A percentile compares a stretch with the other conserved stretches of the same genome.
Evolutionary conservation across 2,113 vertebrate genomes (phyloP).

Genomic region (Paralichthys olivaceus): DNA sequence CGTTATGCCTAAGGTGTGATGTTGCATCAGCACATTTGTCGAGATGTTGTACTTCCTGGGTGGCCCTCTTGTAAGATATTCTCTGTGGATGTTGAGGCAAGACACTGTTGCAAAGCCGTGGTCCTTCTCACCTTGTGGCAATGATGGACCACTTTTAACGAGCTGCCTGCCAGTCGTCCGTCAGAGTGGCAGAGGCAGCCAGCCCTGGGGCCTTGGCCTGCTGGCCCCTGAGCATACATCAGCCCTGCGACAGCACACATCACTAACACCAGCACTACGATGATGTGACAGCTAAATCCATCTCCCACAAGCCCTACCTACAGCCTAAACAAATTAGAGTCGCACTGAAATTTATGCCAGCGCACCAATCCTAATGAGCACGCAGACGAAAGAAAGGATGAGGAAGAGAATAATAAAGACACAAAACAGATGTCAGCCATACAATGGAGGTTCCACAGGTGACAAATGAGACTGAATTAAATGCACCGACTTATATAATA

Average conservation of each 20-base stretch:
- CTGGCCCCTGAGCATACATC: slow-evolving; percentile 78
- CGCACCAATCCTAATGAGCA: slow-evolving; percentile 71
- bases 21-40: slow-evolving; percentile 39
- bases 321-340: slow-evolving; percentile 73
- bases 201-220: slow-evolving; percentile 71
- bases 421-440: slow-evolving; percentile 35
- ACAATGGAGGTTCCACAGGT: slow-evolving; percentile 29
- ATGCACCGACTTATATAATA: not conserved
- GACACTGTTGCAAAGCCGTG: slow-evolving; percentile 41
- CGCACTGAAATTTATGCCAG: slow-evolving; percentile 65
- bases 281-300: slow-evolving; percentile 77
- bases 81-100: slow-evolving; percentile 48
- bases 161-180: slow-evolving; percentile 73
- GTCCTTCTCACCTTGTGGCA: slow-evolving; percentile 60
- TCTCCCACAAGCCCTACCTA: slow-evolving; percentile 74
- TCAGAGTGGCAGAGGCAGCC: slow-evolving; percentile 68
- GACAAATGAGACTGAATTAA: slow-evolving; percentile 22
- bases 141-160: slow-evolving; percentile 72
- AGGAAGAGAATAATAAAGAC: slow-evolving; percentile 56
- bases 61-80: slow-evolving; percentile 38
- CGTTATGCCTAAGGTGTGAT: not conserved
- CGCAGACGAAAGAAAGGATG: slow-evolving; percentile 22
- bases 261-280: slow-evolving; percentile 67
- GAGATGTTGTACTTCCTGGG: slow-evolving; percentile 25
- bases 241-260: slow-evolving; percentile 69